phyloP scores from a whole-genome alignment of 2,113 vertebrate species.

The Dascyllus trimaculatus region DNA sequence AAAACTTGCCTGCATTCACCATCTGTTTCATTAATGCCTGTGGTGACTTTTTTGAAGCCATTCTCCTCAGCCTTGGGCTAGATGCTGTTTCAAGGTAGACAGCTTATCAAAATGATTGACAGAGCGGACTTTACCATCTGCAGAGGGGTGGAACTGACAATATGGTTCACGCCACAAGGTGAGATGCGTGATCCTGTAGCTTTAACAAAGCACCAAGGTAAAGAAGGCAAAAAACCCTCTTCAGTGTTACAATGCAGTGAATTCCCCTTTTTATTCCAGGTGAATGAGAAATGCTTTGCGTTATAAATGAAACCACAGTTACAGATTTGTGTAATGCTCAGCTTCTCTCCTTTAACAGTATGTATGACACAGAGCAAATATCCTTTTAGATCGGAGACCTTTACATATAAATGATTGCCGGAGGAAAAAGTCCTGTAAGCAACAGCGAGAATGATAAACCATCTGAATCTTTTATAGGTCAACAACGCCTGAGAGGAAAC shows the following conservation, averaged over 20 bases:
- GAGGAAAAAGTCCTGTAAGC: slow-evolving; percentile 49
- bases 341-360: slow-evolving; percentile 6
- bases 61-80: slow-evolving; percentile 24
- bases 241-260: not conserved
- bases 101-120: slow-evolving; percentile 58
- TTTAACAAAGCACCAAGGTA: slow-evolving; percentile 1
- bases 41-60: slow-evolving; percentile 26
- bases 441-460: slow-evolving; percentile 37
- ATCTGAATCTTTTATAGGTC: slow-evolving; percentile 64
- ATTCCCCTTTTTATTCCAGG: not conserved
- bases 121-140: slow-evolving; percentile 32
- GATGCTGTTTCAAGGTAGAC: slow-evolving; percentile 34
- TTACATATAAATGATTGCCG: slow-evolving; percentile 39
- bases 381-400: slow-evolving; percentile 5
- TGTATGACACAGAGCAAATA: slow-evolving; percentile 20
- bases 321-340: slow-evolving; percentile 13
- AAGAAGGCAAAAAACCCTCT: not conserved
- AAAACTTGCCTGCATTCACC: slow-evolving; percentile 2
- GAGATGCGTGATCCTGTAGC: slow-evolving; percentile 6
- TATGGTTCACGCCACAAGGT: slow-evolving; percentile 6
- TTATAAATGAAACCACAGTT: slow-evolving; percentile 20
- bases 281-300: not conserved
- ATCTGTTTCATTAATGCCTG: slow-evolving; percentile 48
- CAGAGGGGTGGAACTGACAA: slow-evolving; percentile 18
- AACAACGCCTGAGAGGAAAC: slow-evolving; percentile 44